These are phyloP conservation scores for Notarius quadriscutis DNA, from an alignment of 2,113 vertebrate species.

Conservation along the genomic window DNA sequence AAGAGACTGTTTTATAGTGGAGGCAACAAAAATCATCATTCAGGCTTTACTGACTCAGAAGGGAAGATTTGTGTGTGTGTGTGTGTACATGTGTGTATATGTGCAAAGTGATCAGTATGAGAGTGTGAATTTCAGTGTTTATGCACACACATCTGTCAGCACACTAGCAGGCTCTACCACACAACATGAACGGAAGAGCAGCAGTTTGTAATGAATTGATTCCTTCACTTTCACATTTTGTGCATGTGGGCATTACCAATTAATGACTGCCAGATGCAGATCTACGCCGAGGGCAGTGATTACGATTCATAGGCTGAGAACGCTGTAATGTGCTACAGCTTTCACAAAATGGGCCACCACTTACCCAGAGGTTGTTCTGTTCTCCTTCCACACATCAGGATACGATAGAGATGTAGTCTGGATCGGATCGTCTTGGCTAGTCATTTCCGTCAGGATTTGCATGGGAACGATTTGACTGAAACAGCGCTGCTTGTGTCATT, in stretches of 20 bases:
- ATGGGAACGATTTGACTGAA: slow-evolving; percentile 19
- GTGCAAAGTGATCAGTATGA: background rate
- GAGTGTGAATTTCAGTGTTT: slow-evolving; percentile 25
- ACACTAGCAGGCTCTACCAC: slow-evolving; percentile 19
- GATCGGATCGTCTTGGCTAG: background rate
- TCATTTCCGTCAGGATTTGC: slow-evolving; percentile 13
- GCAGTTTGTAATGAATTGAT: slow-evolving; percentile 72
- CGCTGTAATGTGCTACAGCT: background rate
- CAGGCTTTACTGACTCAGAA: slow-evolving; percentile 44
- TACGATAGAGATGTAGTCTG: slow-evolving; percentile 23
- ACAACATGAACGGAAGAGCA: slow-evolving; percentile 57
- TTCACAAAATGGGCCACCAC: slow-evolving; percentile 22
- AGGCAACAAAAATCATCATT: slow-evolving; percentile 14
- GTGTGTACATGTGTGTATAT: background rate
- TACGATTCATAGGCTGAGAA: slow-evolving; percentile 55
- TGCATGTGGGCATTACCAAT: slow-evolving; percentile 62
- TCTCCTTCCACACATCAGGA: slow-evolving; percentile 21
- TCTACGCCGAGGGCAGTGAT: slow-evolving; percentile 60
- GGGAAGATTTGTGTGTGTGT: background rate
- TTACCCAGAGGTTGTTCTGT: slow-evolving; percentile 22
- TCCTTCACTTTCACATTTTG: slow-evolving; percentile 67
- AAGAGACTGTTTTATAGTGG: slow-evolving; percentile 58
- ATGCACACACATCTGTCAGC: slow-evolving; percentile 45
- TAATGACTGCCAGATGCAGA: slow-evolving; percentile 74
- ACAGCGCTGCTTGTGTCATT: background rate